Base-by-base conservation (phyloP, 2,113 vertebrate genomes). In the Rallus limicola region DNA sequence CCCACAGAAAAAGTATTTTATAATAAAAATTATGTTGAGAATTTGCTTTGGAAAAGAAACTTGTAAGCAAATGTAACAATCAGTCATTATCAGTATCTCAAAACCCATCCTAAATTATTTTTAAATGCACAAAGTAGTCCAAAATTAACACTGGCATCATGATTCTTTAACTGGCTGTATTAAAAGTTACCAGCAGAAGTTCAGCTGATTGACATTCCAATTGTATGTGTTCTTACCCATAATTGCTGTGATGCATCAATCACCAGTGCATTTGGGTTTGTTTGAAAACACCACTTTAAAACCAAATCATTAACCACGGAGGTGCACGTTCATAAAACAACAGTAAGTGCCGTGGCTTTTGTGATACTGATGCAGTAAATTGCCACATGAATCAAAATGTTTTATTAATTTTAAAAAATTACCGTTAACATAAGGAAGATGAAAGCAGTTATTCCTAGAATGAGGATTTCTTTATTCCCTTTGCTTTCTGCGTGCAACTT, bases 391-490 rank as follows among this genome's bases (percentile, higher is more conserved):
- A 76, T 68, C 64, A 60, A 77, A 59, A 55, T 42, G 42, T 71
- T 85, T 63, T 48, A 95, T 44, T 68, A 68, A 84, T 86, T 79
- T 24, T 71, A 86, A 88, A 94, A 82, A 24, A 93, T 97, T 98
- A 99, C 99, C 97, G 96, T 99, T 86, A 99, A 95, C 99, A 99
- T 99, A 79, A 99, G 97, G 95, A 99, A 99, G 97, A 99, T 98
- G 96, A 99, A 99, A 7, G 99, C 99, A 42, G 99, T 98, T 82
- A 98, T 97, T 79, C 99, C 99, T 68, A 99, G 97, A 89, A 99
- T 98, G 74, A 99, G 98, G 94, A 99, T 99, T 95, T 99, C 99
- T 96, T 99, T 99, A 98, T 98, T 99, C 78, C 99, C 99, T 98
- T 98, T 99, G 97, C 99, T 98, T 97, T 99, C 99, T 11, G 94